Conservation (phyloP, 2,113 vertebrate genomes). For the Sorex fumeus region DNA sequence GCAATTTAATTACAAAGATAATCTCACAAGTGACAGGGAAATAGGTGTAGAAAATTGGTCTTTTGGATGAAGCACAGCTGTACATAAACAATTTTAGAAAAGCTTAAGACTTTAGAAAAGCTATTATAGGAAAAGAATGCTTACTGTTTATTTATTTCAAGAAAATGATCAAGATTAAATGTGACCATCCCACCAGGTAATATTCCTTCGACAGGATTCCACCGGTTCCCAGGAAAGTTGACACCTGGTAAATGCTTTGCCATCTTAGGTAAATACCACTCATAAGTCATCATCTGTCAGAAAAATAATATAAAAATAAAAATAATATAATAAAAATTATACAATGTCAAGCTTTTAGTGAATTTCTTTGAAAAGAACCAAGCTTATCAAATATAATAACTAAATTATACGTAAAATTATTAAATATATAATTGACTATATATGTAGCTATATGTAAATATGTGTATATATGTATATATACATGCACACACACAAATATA, state of each 20-base stretch:
- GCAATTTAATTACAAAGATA: slow-evolving; percentile 90
- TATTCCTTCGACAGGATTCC: slow-evolving; percentile 92
- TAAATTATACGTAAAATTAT: neutral
- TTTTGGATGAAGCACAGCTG: slow-evolving; percentile 87
- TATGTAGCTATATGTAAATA: neutral
- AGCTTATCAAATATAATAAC: slow-evolving; percentile 1
- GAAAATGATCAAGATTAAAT: slow-evolving; percentile 96
- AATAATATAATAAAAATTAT: too few species aligned
- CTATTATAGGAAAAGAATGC: slow-evolving; percentile 88
- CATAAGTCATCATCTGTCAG: slow-evolving; percentile 97
- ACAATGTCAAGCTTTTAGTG: slow-evolving; percentile 36
- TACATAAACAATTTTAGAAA: slow-evolving; percentile 86
- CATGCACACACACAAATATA: too few species aligned
- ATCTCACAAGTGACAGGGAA: slow-evolving; percentile 85
- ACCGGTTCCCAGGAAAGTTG: slow-evolving; percentile 93
- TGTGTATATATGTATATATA: neutral
- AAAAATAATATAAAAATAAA: slow-evolving; percentile 28
- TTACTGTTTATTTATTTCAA: slow-evolving; percentile 95
- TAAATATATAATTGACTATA: neutral
- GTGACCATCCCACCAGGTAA: slow-evolving; percentile 89
- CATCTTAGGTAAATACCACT: slow-evolving; percentile 96
- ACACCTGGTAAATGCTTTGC: slow-evolving; percentile 93
- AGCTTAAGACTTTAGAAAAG: slow-evolving; percentile 83
- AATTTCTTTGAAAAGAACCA: slow-evolving; percentile 40
- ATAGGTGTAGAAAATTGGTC: slow-evolving; percentile 87